Conservation (phyloP, 2,113 vertebrate genomes). For the Larimichthys crocea region DNA sequence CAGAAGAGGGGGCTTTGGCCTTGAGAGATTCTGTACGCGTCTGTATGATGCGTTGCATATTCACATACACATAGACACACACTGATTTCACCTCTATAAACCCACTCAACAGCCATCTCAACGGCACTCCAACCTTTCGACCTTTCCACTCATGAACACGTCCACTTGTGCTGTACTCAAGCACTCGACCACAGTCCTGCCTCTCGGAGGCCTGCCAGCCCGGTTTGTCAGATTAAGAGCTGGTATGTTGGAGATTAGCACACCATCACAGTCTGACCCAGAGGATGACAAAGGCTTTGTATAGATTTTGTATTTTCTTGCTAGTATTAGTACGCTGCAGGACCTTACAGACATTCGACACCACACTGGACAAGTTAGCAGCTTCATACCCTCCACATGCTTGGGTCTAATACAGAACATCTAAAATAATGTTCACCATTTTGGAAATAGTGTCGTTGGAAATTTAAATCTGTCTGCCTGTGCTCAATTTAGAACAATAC, state of each 20-base stretch:
- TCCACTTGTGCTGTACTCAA: conserved; percentile 21
- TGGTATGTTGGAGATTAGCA: conserved; percentile 77
- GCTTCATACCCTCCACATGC: conserved; percentile 2
- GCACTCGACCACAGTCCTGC: neutral
- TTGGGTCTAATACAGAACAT: conserved; percentile 6
- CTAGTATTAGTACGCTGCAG: conserved; percentile 8
- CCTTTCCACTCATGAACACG: conserved; percentile 42
- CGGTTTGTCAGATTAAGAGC: conserved; percentile 79
- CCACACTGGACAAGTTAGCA: conserved; percentile 28
- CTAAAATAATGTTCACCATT: conserved; percentile 24
- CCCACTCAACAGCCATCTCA: conserved; percentile 40
- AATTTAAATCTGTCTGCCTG: neutral
- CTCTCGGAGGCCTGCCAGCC: conserved; percentile 41
- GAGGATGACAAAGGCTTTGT: conserved; percentile 63
- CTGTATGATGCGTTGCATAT: conserved; percentile 55
- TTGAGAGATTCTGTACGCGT: conserved; percentile 68
- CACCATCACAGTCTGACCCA: conserved; percentile 38
- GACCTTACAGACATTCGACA: conserved; percentile 46
- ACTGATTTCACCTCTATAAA: conserved; percentile 52
- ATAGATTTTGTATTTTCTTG: conserved; percentile 23
- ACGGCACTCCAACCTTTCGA: conserved; percentile 50
- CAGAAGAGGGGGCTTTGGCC: conserved; percentile 58
- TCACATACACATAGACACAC: conserved; percentile 8
- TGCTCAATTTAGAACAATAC: neutral
- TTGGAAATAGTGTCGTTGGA: neutral